These are phyloP conservation scores for Scomber scombrus DNA, from an alignment of 2,113 vertebrate species.

Conservation along the genomic window DNA sequence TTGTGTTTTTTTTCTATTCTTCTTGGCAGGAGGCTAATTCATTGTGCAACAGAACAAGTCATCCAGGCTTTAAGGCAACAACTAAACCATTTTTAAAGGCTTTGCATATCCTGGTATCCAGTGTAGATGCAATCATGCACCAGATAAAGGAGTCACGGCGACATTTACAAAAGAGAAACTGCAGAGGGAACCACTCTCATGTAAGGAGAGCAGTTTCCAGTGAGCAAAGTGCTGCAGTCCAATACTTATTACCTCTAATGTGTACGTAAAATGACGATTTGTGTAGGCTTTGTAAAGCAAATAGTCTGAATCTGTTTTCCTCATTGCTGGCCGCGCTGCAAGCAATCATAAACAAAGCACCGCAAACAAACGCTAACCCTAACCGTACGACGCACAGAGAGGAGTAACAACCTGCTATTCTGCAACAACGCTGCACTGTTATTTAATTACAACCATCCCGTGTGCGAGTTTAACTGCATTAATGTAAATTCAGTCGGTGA, in stretches of 20 bases:
- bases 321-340: not conserved
- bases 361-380: constrained; percentile 1
- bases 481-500: constrained; percentile 38
- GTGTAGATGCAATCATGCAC: not conserved
- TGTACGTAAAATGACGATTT: not conserved
- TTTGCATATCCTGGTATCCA: not conserved
- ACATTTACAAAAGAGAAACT: not conserved
- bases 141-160: not conserved
- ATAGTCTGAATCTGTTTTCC: not conserved
- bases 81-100: not conserved
- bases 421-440: constrained; percentile 18
- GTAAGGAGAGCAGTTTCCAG: not conserved
- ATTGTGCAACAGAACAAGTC: not conserved
- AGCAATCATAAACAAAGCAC: constrained; percentile 15
- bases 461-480: constrained; percentile 37
- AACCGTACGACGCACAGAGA: not conserved
- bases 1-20: too few species aligned
- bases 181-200: not conserved
- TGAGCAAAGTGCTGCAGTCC: not conserved
- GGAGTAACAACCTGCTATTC: not conserved
- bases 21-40: not conserved
- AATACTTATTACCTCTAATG: not conserved
- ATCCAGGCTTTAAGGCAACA: not conserved
- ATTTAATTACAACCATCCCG: constrained; percentile 37
- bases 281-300: constrained; percentile 9